Conservation (phyloP, 2,888 invertebrate genomes). For the Malthinus flaveolus region DNA sequence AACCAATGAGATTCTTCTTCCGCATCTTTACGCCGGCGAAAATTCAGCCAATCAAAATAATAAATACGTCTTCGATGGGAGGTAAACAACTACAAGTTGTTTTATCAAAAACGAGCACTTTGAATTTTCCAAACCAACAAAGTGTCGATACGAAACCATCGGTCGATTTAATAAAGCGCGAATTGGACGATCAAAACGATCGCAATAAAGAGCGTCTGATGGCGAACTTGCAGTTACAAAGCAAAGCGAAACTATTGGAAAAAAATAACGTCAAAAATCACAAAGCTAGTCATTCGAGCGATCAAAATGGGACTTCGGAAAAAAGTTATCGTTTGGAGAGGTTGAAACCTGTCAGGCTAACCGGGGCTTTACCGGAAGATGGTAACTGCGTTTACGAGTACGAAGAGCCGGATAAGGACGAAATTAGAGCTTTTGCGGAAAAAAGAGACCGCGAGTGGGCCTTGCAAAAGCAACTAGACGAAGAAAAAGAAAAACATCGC, state of each 20-base stretch:
- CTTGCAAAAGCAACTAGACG: slow-evolving; percentile 48
- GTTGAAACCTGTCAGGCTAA: not conserved
- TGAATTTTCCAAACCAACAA: slow-evolving; percentile 6
- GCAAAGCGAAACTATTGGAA: slow-evolving; percentile 41
- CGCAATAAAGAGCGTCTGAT: slow-evolving; percentile 47
- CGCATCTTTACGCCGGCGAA: slow-evolving; percentile 58
- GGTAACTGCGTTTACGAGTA: slow-evolving; percentile 48
- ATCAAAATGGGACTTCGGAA: not conserved
- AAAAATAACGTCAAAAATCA: not conserved
- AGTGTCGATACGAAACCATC: slow-evolving; percentile 1
- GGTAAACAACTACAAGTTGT: slow-evolving; percentile 52
- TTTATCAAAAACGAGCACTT: slow-evolving; percentile 37
- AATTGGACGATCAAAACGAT: slow-evolving; percentile 28
- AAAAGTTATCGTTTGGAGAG: not conserved
- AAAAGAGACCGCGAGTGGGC: slow-evolving; percentile 54
- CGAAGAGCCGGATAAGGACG: slow-evolving; percentile 52
- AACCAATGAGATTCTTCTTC: slow-evolving; percentile 68
- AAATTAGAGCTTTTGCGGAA: slow-evolving; percentile 53
- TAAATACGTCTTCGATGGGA: slow-evolving; percentile 49
- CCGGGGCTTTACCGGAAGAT: slow-evolving; percentile 27
- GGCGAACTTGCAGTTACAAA: slow-evolving; percentile 49
- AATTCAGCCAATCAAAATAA: slow-evolving; percentile 51
- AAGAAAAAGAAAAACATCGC: slow-evolving; percentile 42
- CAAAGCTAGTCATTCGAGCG: not conserved
- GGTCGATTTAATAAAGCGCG: not conserved